Evolutionary conservation across 2,888 invertebrate genomes (phyloP), one percentile per base, ranked within the genome.

Genomic region (Fabriciana adippe): DNA sequence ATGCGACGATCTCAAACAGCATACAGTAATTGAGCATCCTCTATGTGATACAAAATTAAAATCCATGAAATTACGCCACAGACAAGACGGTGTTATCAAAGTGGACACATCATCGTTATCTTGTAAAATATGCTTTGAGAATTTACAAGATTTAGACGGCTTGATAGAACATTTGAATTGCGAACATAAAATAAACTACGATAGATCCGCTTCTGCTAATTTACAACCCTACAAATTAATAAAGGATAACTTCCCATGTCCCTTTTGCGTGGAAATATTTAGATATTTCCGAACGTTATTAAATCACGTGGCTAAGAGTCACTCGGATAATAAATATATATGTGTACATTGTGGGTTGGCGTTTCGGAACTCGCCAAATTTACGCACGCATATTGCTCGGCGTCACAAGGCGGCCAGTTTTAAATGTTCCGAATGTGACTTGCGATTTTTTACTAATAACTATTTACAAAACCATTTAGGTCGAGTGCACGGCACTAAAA

Each of bases 51-150:
- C 79, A 0, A 81, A 79, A 65, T 74, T 85, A 11, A 87, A 85
- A 70, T 82, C 81, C 4, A 84, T 90, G 84, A 83, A 78, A 68
- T 69, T 89, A 18, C 77, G 82, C 0, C 85, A 86, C n/a, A 79
- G 85, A 66, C 80, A 84, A 4, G 84, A 88, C 16, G 86, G 85
- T 1, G 80, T 79, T 67, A 83, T 91, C 13, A 91, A 91, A 82
- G 75, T 91, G 1, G 92, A 92, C 63, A 79, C 77, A 2, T 83
- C 87, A 0, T 68, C 75, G 0, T 69, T 89, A 2, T 81, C 87
- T 26, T 88, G 88, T 64, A 88, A 84, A 72, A 69, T 87, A 21
- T 89, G 89, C 67, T 79, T 75, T 11, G 74, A 80, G 69, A 65
- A 76, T 0, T 75, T 85, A 55, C 67, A 74, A 15, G 82, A 83